Evolutionary conservation across 2,797 vertebrate genomes (phyloP).

Genomic region (Aldrovandia affinis): DNA sequence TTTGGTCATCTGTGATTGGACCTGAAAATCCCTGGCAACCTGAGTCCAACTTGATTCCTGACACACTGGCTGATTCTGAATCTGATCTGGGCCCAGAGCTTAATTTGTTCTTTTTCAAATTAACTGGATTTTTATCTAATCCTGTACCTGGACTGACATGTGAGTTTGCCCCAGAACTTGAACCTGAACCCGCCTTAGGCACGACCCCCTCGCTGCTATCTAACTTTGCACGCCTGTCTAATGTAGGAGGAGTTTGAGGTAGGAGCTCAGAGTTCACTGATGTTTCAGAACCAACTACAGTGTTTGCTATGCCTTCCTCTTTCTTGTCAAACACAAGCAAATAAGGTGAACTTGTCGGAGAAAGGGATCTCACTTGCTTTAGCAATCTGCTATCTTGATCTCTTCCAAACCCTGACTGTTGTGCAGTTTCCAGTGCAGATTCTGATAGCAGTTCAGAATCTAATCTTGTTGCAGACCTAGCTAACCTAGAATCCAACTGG

Average conservation of each 20-base stretch:
- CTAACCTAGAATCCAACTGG: slow-evolving; percentile 15
- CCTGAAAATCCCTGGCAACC: not conserved
- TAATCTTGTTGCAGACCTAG: not conserved
- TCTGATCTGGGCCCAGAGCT: not conserved
- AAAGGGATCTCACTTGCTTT: not conserved
- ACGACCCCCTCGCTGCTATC: not conserved
- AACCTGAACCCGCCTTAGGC: not conserved
- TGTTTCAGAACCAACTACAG: not conserved
- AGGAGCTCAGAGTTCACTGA: not conserved
- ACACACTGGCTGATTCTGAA: not conserved
- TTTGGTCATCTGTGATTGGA: not conserved
- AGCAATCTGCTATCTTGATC: not conserved
- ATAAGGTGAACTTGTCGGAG: not conserved
- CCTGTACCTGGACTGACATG: not conserved
- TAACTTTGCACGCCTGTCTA: not conserved
- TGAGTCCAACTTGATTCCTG: not conserved
- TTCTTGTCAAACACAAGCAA: not conserved
- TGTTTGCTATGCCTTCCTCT: slow-evolving; percentile 5
- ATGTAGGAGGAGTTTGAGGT: not conserved
- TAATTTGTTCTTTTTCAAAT: not conserved
- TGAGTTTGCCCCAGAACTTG: not conserved
- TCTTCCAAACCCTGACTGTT: no score
- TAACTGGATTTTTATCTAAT: not conserved
- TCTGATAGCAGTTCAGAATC: not conserved
- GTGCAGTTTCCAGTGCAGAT: not conserved